Percentiles rank a stretch among this genome's conserved stretches.
Conservation (phyloP, 1,140 invertebrate species). For the Zaprionus africanus region DNA sequence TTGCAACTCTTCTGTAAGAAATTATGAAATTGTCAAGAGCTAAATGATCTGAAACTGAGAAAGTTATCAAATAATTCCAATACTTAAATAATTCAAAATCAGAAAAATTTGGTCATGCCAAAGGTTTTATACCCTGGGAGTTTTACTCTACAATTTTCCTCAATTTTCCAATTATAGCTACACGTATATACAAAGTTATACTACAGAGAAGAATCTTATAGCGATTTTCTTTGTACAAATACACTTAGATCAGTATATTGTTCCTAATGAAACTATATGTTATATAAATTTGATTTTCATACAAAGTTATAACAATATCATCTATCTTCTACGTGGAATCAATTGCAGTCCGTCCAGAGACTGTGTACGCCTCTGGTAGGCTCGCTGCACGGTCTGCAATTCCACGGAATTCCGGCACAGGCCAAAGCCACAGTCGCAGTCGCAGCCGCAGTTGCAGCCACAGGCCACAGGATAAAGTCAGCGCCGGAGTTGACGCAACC, state of each 20-base stretch:
- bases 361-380: not conserved
- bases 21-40: not conserved
- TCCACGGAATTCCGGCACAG: constrained; percentile 51
- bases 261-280: no score
- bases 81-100: not conserved
- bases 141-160: no score
- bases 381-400: constrained; percentile 2
- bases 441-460: not conserved
- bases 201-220: no score
- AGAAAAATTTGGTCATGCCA: no score
- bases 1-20: not conserved
- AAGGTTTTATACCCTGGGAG: no score
- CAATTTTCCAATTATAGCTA: no score
- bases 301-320: not conserved
- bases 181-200: no score
- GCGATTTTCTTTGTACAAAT: no score
- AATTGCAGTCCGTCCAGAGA: not conserved
- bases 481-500: constrained; percentile 8
- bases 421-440: constrained; percentile 22
- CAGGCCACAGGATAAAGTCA: constrained; percentile 23
- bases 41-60: not conserved
- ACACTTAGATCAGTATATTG: no score
- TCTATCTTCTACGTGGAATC: not conserved
- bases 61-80: not conserved
- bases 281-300: no score